Evolutionary conservation across 2,888 invertebrate species (phyloP).

Genomic region (Chymomyza caudatula): DNA sequence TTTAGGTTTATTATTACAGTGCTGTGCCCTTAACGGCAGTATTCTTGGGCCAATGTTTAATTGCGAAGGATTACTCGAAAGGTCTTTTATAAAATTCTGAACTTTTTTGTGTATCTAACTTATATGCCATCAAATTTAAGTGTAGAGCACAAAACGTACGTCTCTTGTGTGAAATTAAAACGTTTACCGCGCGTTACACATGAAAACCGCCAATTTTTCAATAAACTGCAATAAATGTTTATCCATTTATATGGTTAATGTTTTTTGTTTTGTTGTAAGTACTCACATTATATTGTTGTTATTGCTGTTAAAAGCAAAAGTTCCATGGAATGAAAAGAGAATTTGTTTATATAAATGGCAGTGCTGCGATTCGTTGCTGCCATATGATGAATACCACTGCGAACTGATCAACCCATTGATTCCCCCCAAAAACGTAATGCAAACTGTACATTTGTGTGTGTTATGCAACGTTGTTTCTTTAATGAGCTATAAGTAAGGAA

Average conservation of each 20-base stretch:
- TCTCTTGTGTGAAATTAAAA: conserved; percentile 60
- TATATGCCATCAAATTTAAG: not conserved
- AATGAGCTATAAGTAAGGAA: conserved; percentile 46
- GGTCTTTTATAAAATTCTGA: no score
- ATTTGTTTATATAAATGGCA: not conserved
- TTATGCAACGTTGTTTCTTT: conserved; percentile 8
- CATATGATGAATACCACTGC: no score
- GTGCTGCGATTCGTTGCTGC: no score
- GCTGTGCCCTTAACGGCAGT: no score
- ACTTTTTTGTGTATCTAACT: not conserved
- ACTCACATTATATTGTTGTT: not conserved
- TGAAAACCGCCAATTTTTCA: conserved; percentile 71
- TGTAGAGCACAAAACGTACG: conserved; percentile 39
- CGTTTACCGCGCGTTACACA: conserved; percentile 38
- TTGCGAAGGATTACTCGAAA: no score
- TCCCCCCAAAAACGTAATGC: not conserved
- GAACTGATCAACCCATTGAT: not conserved
- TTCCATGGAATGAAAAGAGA: not conserved
- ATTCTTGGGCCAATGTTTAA: no score
- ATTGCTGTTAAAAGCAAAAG: conserved; percentile 32
- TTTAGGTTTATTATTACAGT: no score
- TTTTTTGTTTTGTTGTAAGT: conserved; percentile 1
- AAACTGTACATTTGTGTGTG: conserved; percentile 2
- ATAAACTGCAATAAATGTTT: conserved; percentile 72
- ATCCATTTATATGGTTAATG: conserved; percentile 66